These are phyloP conservation scores for Lanistes nyassanus DNA, from an alignment of 1,140 invertebrate species.

Conservation along the genomic window DNA sequence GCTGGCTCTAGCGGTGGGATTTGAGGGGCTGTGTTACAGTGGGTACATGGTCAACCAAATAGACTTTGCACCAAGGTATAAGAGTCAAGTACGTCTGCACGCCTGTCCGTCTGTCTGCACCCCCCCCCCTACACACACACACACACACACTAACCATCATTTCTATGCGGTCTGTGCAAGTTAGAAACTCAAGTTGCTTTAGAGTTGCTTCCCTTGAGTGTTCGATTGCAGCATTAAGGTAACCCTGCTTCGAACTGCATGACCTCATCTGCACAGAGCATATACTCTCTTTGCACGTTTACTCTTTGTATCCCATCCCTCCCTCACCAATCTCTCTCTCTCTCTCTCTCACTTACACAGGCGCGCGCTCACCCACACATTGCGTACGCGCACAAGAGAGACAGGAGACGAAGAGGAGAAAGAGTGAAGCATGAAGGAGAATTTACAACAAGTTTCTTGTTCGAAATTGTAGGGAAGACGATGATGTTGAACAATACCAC, in stretches of 20 bases:
- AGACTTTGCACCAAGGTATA: conserved; percentile 81
- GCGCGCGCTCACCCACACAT: not conserved
- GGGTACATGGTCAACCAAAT: conserved; percentile 86
- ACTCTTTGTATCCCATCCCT: not conserved
- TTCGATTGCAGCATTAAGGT: no score
- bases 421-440: not conserved
- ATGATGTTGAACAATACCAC: no score
- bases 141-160: not conserved
- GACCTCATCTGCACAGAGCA: no score
- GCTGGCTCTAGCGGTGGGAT: conserved; percentile 50
- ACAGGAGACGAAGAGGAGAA: not conserved
- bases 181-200: not conserved
- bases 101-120: not conserved
- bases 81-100: no score
- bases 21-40: conserved; percentile 60
- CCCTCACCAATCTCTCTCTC: not conserved
- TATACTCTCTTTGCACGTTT: not conserved
- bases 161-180: not conserved
- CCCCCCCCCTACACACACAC: not conserved
- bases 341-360: not conserved
- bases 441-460: not conserved
- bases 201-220: not conserved
- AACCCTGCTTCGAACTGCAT: not conserved
- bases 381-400: not conserved
- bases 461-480: not conserved